A percentile compares a stretch with the other conserved stretches of the same genome.
Conservation (phyloP, 2,797 vertebrate species). For the Pangasius larnaudii region DNA sequence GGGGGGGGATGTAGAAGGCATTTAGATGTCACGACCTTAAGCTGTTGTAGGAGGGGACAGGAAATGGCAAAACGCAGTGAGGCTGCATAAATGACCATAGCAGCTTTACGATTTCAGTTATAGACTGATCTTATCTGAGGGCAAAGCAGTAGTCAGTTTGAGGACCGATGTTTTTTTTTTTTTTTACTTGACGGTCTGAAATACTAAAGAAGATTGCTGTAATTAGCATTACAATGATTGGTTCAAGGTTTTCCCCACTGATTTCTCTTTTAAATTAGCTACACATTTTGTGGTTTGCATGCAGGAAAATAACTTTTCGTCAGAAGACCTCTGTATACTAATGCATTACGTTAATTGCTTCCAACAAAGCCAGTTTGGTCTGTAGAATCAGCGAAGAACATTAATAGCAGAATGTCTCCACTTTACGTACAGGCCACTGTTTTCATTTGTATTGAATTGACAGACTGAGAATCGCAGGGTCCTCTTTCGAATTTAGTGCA, state of each 20-base stretch:
- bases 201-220: neutral
- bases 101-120: constrained; percentile 17
- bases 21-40: constrained; percentile 48
- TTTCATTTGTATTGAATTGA: neutral
- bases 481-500: neutral
- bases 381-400: neutral
- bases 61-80: constrained; percentile 51
- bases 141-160: neutral
- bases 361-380: neutral
- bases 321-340: neutral
- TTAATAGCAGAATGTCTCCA: neutral
- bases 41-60: constrained; percentile 54
- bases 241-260: neutral
- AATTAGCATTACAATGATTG: constrained; percentile 1
- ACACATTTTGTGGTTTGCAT: neutral
- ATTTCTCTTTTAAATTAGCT: neutral
- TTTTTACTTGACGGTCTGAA: neutral
- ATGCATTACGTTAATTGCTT: neutral
- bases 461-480: neutral
- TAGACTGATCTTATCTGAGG: constrained; percentile 19
- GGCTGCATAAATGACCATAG: constrained; percentile 40
- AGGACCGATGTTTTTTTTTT: neutral
- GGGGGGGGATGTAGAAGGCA: constrained; percentile 23
- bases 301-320: neutral
- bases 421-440: neutral